Evolutionary conservation across 2,888 invertebrate genomes (phyloP), one percentile per base, ranked within the genome.

Genomic region (Ochropleura plecta): DNA sequence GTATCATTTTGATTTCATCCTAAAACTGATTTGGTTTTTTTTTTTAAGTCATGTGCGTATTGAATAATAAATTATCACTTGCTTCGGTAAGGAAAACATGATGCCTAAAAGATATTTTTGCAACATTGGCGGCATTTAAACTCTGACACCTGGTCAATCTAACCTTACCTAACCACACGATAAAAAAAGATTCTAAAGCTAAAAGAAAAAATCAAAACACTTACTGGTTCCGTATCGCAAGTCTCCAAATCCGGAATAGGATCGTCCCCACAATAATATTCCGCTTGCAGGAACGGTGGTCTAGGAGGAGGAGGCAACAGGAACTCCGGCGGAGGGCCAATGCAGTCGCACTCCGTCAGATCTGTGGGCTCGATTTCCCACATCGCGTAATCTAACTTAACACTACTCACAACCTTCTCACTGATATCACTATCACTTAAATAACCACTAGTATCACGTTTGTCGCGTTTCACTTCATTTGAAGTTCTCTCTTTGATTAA

Each of bases 221-320:
- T 98, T 94, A 98, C 98, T 97, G 98, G 98, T 97, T 98, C 97
- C 89, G 97, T 97, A 92, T 98, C 98, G 94, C 98, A 98, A 89
- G 98, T 97, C 94, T 98, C 98, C 91, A 98, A 97, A 89, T 97
- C 97, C 72, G 97, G 97, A 89, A 98, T 97, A 65, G 98, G 97
- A 87, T 97, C 97, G 93, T 98, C 98, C 73, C 97, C 97, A 92
- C 98, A 98, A 91, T 97, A 97, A 89, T 97, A 97, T 73, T 97
- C 97, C 80, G 97, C 97, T 91, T 97, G 97, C 84, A 98, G 96
- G 90, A 98, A 97, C 75, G 98, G 98, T 71, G 98, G 98, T 90
- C 98, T 94, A 62, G 98, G 98, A 40, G 98, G 98, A 78, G 98
- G 98, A 75, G 98, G 98, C 89, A 98, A 94, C 91, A 97, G 95